Percentiles rank a stretch among this genome's conserved stretches.
These are phyloP conservation scores for Mythimna ferrago DNA, from an alignment of 2,888 invertebrate species.

Conservation along the genomic window DNA sequence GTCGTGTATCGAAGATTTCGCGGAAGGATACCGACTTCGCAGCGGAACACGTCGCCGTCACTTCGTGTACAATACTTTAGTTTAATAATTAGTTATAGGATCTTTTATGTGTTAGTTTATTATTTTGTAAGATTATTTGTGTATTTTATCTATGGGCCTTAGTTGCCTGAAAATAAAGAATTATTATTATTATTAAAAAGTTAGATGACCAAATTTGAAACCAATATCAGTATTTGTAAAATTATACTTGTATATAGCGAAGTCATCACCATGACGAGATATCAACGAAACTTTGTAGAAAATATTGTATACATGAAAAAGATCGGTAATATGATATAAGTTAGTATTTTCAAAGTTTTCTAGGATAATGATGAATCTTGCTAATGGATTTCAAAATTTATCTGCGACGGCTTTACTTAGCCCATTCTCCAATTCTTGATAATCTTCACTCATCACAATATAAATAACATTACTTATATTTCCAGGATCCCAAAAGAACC, in stretches of 20 bases:
- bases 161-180: too few species aligned
- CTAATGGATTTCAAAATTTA: conserved; percentile 69
- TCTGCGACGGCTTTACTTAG: conserved; percentile 60
- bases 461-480: conserved; percentile 62
- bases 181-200: too few species aligned
- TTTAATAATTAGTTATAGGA: too few species aligned
- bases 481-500: conserved; percentile 57
- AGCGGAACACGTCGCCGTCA: too few species aligned
- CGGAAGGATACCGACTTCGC: too few species aligned
- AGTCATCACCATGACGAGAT: conserved; percentile 28
- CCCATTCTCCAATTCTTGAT: conserved; percentile 58
- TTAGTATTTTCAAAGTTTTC: conserved; percentile 46
- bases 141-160: too few species aligned
- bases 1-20: too few species aligned
- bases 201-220: conserved; percentile 51
- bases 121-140: too few species aligned
- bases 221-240: conserved; percentile 56
- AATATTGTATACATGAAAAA: conserved; percentile 60
- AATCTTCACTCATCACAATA: conserved; percentile 62
- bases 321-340: conserved; percentile 54
- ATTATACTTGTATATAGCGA: conserved; percentile 53
- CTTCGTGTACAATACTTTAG: too few species aligned
- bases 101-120: too few species aligned
- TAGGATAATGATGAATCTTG: conserved; percentile 69
- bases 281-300: conserved; percentile 32